Conservation (phyloP, 2,797 vertebrate genomes). For the Hydrolagus colliei region DNA sequence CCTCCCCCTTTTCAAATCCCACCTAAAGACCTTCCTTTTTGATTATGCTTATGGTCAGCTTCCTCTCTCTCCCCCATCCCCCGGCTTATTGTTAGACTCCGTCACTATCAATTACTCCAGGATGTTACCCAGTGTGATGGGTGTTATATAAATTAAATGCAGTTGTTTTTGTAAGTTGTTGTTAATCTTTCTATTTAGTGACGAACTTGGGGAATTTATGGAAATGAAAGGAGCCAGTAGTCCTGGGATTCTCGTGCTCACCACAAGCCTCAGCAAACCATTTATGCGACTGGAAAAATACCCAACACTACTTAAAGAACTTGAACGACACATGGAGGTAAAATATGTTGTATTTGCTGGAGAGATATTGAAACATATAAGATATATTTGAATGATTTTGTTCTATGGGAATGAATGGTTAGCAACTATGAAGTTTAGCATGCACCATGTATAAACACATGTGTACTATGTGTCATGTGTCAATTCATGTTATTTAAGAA, state of each 20-base stretch:
- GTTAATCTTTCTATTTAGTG: slow-evolving; percentile 54
- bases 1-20: no score
- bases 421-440: no score
- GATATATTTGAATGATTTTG: background rate
- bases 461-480: no score
- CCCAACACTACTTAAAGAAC: slow-evolving; percentile 88
- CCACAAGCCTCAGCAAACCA: slow-evolving; percentile 93
- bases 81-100: no score
- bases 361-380: background rate
- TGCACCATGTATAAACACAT: no score
- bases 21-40: no score
- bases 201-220: slow-evolving; percentile 92
- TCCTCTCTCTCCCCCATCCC: no score
- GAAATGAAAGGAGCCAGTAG: slow-evolving; percentile 81
- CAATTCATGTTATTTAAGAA: no score
- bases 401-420: background rate
- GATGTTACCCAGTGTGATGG: no score
- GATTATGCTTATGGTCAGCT: no score
- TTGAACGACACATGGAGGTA: slow-evolving; percentile 98
- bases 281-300: slow-evolving; percentile 98
- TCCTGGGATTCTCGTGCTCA: slow-evolving; percentile 88
- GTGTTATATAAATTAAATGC: no score
- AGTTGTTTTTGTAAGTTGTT: background rate
- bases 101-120: no score
- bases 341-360: slow-evolving; percentile 29